Evolutionary conservation across 2,113 vertebrate species (phyloP).

Genomic region (Platichthys stellatus): DNA sequence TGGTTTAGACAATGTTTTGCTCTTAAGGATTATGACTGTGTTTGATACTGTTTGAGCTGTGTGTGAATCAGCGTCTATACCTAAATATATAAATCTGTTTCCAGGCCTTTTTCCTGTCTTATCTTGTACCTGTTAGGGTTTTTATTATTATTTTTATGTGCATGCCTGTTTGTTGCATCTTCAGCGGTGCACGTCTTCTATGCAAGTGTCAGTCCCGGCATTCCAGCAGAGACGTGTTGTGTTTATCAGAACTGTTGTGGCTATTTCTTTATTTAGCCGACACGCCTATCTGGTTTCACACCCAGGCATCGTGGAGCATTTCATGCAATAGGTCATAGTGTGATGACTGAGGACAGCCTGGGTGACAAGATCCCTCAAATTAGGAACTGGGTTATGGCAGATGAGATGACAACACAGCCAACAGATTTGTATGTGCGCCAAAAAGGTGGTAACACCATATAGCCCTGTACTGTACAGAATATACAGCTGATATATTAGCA

Average conservation of each 20-base stretch:
- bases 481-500: not conserved
- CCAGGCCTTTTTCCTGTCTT: not conserved
- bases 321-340: conserved; percentile 76
- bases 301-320: conserved; percentile 54
- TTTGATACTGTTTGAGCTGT: not conserved
- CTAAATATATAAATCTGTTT: not conserved
- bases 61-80: not conserved
- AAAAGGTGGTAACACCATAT: not conserved
- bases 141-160: conserved; percentile 17
- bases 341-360: conserved; percentile 66
- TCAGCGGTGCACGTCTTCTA: conserved; percentile 25
- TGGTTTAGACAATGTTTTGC: not conserved
- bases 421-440: conserved; percentile 5
- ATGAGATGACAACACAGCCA: conserved; percentile 45
- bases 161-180: conserved; percentile 30
- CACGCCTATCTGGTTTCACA: conserved; percentile 71
- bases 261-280: conserved; percentile 76
- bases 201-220: conserved; percentile 71
- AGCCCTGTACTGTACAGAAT: not conserved
- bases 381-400: conserved; percentile 51
- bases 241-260: conserved; percentile 74
- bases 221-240: conserved; percentile 68
- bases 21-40: too few relatives aligned
- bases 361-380: conserved; percentile 58
- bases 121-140: too few relatives aligned